Evolutionary conservation across 2,797 vertebrate species (phyloP).

Genomic region (Anas capensis): DNA sequence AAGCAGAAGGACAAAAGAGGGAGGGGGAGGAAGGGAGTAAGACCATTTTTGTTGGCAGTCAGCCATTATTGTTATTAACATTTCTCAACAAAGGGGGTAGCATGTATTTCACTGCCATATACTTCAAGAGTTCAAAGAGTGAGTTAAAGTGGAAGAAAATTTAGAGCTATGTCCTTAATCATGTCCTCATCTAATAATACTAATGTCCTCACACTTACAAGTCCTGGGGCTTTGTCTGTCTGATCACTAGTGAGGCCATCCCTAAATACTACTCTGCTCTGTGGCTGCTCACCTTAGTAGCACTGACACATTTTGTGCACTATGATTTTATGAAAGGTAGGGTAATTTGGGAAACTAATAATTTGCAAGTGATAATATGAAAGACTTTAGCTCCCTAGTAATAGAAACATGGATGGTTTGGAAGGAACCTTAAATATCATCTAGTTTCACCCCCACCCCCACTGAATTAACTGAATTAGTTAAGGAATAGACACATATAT

Average conservation of each 20-base stretch:
- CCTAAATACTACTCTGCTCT: background rate
- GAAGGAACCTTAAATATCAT: background rate
- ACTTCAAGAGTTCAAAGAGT: background rate
- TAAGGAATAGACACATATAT: background rate
- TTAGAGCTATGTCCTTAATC: background rate
- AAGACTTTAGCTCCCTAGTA: background rate
- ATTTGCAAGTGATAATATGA: background rate
- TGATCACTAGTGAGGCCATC: background rate
- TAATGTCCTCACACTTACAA: background rate
- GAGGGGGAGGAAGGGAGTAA: constrained; percentile 12
- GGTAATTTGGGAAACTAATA: background rate
- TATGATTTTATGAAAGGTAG: background rate
- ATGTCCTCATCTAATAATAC: background rate
- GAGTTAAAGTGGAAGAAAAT: background rate
- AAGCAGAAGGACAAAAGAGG: constrained; percentile 43
- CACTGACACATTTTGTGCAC: background rate
- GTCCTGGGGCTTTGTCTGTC: background rate
- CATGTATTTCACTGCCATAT: background rate
- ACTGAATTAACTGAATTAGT: background rate
- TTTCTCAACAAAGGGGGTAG: background rate
- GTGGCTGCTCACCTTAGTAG: background rate
- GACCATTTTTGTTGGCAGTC: background rate
- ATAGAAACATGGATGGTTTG: background rate
- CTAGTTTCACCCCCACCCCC: background rate
- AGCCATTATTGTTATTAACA: constrained; percentile 30